Evolutionary conservation across 2,113 vertebrate species (phyloP).

Genomic region (Oceanodroma tethys): DNA sequence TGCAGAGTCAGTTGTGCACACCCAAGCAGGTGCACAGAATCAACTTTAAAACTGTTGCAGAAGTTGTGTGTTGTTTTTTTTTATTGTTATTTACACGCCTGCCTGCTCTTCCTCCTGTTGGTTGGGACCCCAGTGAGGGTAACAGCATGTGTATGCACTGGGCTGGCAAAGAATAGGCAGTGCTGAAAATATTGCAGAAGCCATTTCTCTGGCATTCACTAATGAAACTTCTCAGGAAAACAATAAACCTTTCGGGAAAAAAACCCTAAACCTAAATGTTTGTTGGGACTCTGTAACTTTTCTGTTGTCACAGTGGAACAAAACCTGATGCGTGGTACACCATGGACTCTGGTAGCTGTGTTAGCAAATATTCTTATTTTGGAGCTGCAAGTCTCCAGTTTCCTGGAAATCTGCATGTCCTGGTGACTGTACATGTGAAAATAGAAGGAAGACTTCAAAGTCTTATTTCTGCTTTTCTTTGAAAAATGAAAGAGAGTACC

Average conservation of each 20-base stretch:
- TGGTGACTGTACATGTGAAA: not conserved
- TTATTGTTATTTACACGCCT: not conserved
- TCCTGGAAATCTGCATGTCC: not conserved
- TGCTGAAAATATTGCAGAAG: not conserved
- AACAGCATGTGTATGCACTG: accelerated
- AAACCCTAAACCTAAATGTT: not conserved
- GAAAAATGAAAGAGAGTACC: not conserved
- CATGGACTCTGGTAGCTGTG: not conserved
- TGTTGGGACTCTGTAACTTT: not conserved
- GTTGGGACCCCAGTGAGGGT: not conserved
- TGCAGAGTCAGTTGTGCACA: not conserved
- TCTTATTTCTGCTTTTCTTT: not conserved
- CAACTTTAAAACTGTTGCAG: not conserved
- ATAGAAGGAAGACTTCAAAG: not conserved
- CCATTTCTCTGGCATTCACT: not conserved
- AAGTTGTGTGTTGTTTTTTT: accelerated
- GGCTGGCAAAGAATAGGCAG: not conserved
- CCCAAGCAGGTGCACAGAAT: not conserved
- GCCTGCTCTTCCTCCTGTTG: not conserved
- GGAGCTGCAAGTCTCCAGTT: not conserved
- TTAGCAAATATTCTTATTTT: not conserved
- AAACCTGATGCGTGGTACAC: not conserved
- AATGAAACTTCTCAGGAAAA: not conserved
- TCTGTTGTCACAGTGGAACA: not conserved
- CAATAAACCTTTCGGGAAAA: not conserved